A percentile compares a stretch with the other conserved stretches of the same genome.
phyloP scores from a whole-genome alignment of 2,113 vertebrate species.

The Oryzias javanicus region DNA sequence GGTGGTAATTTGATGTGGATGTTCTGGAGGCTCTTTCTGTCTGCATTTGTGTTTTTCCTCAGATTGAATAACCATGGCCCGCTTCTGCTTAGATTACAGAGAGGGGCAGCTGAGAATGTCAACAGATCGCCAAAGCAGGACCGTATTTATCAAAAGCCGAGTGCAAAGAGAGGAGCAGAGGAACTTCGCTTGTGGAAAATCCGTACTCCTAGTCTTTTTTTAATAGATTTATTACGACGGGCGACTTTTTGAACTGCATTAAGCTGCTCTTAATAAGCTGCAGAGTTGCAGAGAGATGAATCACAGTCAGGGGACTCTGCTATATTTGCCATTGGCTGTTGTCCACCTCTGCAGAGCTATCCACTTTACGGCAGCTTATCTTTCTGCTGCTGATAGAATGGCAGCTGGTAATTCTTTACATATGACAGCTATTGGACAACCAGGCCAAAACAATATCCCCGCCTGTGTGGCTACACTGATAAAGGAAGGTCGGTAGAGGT shows the following conservation, averaged over 20 bases:
- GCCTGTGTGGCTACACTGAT: conserved; percentile 2
- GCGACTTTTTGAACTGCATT: conserved; percentile 12
- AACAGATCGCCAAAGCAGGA: conserved; percentile 3
- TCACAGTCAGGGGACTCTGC: conserved; percentile 35
- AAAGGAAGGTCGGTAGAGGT: not conserved
- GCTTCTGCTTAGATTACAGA: conserved; percentile 5
- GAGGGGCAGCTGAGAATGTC: conserved; percentile 58
- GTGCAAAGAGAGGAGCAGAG: not conserved
- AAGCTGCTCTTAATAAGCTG: conserved; percentile 39
- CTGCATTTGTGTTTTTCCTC: conserved; percentile 20
- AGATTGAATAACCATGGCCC: conserved; percentile 6
- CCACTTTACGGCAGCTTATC: conserved; percentile 26
- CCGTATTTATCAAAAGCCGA: not conserved
- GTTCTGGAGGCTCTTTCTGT: conserved; percentile 17
- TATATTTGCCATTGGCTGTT: conserved; percentile 53
- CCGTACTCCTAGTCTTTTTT: not conserved
- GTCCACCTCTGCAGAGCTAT: conserved; percentile 30
- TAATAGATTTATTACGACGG: conserved; percentile 1
- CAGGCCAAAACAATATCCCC: conserved; percentile 13
- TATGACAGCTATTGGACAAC: conserved; percentile 28
- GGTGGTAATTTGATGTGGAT: conserved; percentile 21
- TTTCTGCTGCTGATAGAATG: conserved; percentile 20
- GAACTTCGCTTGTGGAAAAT: no score
- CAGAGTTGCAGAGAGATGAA: conserved; percentile 32
- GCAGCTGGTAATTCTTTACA: conserved; percentile 41